Base-by-base conservation (phyloP, 2,888 invertebrate genomes). In the Emmelina monodactyla region DNA sequence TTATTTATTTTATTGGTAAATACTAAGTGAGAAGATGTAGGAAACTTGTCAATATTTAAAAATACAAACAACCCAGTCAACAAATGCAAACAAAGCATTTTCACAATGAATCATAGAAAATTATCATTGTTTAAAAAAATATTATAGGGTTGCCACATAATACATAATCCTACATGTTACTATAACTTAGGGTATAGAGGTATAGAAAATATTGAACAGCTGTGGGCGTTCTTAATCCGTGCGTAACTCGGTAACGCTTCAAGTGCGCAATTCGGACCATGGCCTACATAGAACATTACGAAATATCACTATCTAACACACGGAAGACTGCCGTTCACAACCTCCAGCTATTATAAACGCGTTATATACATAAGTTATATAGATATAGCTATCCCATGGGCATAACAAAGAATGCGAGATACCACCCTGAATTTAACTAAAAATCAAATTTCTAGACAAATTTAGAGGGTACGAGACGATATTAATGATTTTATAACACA, bases 251-350 rank as follows among this genome's bases (percentile, higher is more conserved):
- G 53, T 58, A 51, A 53, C 52, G 58, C 48, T 55, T 49, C n/a
- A 65, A 68, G 29, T 63, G 55, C 68, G 76, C 70, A 76, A 75
- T 61, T 52, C 41, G 62, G 72, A 71, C 78, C 78, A 51, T 78
- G 78, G 78, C 78, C 78, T 73, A 79, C 64, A 66, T 69, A 56
- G 45, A 39, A 57, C 62, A 68, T 78, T 78, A 78, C 76, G 78
- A 79, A 78, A 79, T 75, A 66, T 50, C 54, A 65, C 61, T 61
- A 63, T 64, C 66, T 55, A n/a, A 58, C 28, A 30, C n/a, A 57
- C 73, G 78, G 76, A 78, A 78, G 75, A 68, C 50, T 47, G 56
- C 54, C 50, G 51, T 47, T 55, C 46, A 49, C 53, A 51, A 62
- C 57, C 60, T 64, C 58, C 57, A 59, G 58, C 56, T 64, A 56